Percentiles rank a stretch among this genome's conserved stretches.
phyloP scores from a whole-genome alignment of 2,888 invertebrate genomes.

The Cloeon dipterum region DNA sequence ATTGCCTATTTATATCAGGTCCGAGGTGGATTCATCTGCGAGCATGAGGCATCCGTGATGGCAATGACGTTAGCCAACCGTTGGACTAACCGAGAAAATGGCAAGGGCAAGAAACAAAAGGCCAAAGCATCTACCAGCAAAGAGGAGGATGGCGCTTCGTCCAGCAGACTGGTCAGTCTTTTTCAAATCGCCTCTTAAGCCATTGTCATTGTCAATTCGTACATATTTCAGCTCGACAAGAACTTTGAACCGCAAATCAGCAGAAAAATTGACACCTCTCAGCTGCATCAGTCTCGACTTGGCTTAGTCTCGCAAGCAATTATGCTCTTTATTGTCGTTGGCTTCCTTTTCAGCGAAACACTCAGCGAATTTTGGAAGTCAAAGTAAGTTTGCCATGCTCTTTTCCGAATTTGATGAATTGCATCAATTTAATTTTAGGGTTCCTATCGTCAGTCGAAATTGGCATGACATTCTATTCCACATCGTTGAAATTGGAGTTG shows the following conservation, averaged over 20 bases:
- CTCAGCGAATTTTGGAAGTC: slow-evolving; percentile 83
- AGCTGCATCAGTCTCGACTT: slow-evolving; percentile 72
- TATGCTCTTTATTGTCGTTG: slow-evolving; percentile 72
- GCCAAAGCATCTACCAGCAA: background rate
- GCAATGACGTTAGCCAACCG: slow-evolving; percentile 26
- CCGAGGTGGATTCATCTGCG: slow-evolving; percentile 56
- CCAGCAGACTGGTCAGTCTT: background rate
- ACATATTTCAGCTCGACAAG: too few relatives aligned
- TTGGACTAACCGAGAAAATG: too few relatives aligned
- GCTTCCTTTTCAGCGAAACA: slow-evolving; percentile 77
- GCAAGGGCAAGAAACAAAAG: too few relatives aligned
- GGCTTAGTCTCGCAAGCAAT: slow-evolving; percentile 75
- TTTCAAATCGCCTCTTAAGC: too few relatives aligned
- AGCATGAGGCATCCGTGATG: slow-evolving; percentile 36
- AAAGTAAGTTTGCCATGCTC: slow-evolving; percentile 43
- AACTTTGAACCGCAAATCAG: too few relatives aligned
- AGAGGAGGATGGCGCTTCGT: background rate
- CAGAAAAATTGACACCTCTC: slow-evolving; percentile 46
- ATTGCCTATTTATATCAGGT: too few relatives aligned
- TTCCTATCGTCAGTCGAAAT: slow-evolving; percentile 72
- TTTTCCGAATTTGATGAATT: too few relatives aligned
- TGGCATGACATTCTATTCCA: slow-evolving; percentile 84
- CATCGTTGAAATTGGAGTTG: slow-evolving; percentile 76
- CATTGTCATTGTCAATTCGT: too few relatives aligned
- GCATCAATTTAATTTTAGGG: slow-evolving; percentile 27